phyloP scores from a whole-genome alignment of 2,797 vertebrate species.

The Bovichtus diacanthus region DNA sequence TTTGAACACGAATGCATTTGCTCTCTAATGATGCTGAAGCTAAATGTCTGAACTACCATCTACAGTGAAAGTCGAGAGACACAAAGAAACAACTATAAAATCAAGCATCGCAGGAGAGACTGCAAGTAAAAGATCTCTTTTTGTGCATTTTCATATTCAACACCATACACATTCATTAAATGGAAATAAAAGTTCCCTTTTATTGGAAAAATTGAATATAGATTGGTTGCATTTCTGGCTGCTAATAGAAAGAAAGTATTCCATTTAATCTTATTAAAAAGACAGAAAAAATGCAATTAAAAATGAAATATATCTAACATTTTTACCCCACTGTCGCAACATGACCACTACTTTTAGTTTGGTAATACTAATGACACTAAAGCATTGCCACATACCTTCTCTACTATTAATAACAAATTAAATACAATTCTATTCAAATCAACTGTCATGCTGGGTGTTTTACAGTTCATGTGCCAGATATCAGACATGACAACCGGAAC shows the following conservation, averaged over 20 bases:
- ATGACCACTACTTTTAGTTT: background rate
- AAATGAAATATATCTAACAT: background rate
- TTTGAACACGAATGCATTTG: background rate
- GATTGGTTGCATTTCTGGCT: background rate
- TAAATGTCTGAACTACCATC: background rate
- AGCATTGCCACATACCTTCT: background rate
- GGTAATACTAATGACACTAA: background rate
- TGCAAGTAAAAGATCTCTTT: too few species aligned
- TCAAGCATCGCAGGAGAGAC: background rate
- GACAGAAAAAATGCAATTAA: rapidly evolving
- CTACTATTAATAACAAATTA: background rate
- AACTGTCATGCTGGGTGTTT: background rate
- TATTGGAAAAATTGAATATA: background rate
- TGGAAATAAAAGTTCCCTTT: too few species aligned
- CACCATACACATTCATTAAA: background rate
- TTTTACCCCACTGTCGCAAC: background rate
- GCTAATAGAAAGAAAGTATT: background rate
- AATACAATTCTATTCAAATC: background rate
- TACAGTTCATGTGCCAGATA: background rate
- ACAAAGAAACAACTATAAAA: background rate
- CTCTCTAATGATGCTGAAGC: background rate
- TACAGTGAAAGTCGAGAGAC: background rate
- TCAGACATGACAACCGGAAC: constrained; percentile 2
- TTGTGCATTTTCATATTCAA: too few species aligned
- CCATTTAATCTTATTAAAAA: background rate